These are phyloP conservation scores for Syrista parreyssii DNA, from an alignment of 2,888 invertebrate species.

Conservation along the genomic window DNA sequence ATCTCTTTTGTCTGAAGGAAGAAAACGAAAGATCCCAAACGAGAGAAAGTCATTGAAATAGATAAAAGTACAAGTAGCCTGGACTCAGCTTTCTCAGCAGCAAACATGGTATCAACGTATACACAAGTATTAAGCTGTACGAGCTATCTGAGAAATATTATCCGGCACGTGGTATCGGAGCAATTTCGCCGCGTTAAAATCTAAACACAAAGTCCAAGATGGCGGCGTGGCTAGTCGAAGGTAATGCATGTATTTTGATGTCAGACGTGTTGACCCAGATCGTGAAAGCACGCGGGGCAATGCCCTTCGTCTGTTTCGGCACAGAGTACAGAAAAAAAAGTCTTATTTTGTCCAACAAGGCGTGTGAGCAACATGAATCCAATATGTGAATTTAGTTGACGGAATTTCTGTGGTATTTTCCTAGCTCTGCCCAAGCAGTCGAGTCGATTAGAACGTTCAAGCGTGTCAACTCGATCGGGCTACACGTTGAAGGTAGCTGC, in stretches of 20 bases:
- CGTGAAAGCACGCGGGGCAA: background rate
- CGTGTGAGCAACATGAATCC: background rate
- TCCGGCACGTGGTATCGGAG: background rate
- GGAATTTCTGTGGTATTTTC: background rate
- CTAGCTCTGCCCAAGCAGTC: background rate
- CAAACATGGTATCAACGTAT: no score
- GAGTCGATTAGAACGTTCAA: background rate
- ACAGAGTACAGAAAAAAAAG: background rate
- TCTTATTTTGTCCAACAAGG: background rate
- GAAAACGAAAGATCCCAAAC: no score
- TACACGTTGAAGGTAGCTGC: background rate
- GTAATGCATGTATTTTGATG: background rate
- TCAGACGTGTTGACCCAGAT: background rate
- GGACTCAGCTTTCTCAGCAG: no score
- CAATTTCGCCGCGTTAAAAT: background rate
- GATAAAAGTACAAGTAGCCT: background rate
- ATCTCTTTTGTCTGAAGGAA: background rate
- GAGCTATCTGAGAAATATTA: background rate
- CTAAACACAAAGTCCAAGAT: background rate
- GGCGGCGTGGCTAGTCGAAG: background rate
- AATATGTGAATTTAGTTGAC: background rate
- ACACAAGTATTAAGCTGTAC: background rate
- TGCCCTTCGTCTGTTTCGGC: background rate
- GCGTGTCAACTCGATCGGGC: background rate
- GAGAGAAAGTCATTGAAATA: background rate